These are phyloP conservation scores for Haliclona indistincta DNA, from an alignment of 37 sponge, comb jelly and placozoan genomes.

Conservation along the genomic window DNA sequence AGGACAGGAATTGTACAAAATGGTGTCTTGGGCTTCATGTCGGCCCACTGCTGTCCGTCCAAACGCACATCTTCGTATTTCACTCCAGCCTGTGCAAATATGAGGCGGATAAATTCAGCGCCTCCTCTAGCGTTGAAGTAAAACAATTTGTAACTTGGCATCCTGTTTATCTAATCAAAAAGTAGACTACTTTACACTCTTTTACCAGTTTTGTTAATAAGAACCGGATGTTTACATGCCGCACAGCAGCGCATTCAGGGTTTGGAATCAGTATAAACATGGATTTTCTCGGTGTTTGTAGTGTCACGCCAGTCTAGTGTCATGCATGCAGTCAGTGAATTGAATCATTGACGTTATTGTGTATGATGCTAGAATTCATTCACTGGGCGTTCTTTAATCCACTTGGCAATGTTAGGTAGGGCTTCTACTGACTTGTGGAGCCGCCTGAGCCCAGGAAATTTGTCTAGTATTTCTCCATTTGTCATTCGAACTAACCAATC, in stretches of 20 bases:
- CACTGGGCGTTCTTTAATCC: constrained; percentile 51
- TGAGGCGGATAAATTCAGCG: constrained; percentile 43
- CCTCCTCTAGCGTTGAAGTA: constrained; percentile 41
- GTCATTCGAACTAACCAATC: neutral
- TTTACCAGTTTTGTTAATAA: no score
- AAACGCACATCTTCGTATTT: constrained; percentile 48
- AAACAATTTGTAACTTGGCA: constrained; percentile 57
- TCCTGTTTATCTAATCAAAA: no score
- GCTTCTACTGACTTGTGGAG: constrained; percentile 24
- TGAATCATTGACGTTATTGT: no score
- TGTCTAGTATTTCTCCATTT: constrained; percentile 8
- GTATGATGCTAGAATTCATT: constrained; percentile 33
- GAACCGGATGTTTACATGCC: no score
- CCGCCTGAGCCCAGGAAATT: constrained; percentile 32
- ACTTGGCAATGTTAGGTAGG: constrained; percentile 59
- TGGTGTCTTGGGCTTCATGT: constrained; percentile 53
- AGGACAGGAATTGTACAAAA: constrained; percentile 52
- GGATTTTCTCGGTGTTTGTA: no score
- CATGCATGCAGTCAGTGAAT: no score
- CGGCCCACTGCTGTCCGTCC: constrained; percentile 25
- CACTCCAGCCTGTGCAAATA: constrained; percentile 54
- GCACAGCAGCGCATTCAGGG: no score
- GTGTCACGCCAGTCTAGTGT: no score
- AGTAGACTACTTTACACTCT: no score
- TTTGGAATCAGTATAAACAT: no score